These are phyloP conservation scores for Sinonovacula constricta DNA, from an alignment of 1,140 invertebrate species.

Conservation along the genomic window DNA sequence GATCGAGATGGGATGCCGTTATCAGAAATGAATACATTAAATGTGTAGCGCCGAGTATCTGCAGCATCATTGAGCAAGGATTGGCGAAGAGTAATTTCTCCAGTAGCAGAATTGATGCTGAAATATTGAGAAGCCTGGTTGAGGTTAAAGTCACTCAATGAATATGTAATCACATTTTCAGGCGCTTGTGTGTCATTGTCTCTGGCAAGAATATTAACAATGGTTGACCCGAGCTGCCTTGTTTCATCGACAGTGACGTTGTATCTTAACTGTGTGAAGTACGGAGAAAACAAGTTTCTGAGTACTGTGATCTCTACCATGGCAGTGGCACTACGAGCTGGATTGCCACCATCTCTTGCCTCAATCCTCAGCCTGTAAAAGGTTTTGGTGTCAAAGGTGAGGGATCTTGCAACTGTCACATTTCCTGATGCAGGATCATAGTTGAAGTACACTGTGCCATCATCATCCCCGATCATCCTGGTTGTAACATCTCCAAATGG, in stretches of 20 bases:
- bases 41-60: constrained; percentile 24
- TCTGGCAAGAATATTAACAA: constrained; percentile 25
- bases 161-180: constrained; percentile 39
- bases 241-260: constrained; percentile 54
- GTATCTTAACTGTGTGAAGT: constrained; percentile 1
- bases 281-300: constrained; percentile 16
- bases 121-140: constrained; percentile 55
- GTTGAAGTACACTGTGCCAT: constrained; percentile 26
- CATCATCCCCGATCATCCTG: constrained; percentile 31
- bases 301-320: constrained; percentile 62
- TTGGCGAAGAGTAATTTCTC: constrained; percentile 55
- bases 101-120: constrained; percentile 58
- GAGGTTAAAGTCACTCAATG: constrained; percentile 15
- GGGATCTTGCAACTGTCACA: constrained; percentile 10
- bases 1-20: constrained; percentile 18
- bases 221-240: constrained; percentile 1
- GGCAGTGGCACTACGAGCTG: constrained; percentile 56
- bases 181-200: constrained; percentile 14
- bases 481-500: constrained; percentile 23
- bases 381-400: constrained; percentile 22
- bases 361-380: constrained; percentile 60
- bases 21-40: constrained; percentile 24
- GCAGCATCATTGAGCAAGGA: constrained; percentile 56
- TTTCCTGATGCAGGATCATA: constrained; percentile 32
- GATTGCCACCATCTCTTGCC: constrained; percentile 61